Base-by-base conservation (phyloP, 2,797 vertebrate genomes). In the Phoebastria nigripes region DNA sequence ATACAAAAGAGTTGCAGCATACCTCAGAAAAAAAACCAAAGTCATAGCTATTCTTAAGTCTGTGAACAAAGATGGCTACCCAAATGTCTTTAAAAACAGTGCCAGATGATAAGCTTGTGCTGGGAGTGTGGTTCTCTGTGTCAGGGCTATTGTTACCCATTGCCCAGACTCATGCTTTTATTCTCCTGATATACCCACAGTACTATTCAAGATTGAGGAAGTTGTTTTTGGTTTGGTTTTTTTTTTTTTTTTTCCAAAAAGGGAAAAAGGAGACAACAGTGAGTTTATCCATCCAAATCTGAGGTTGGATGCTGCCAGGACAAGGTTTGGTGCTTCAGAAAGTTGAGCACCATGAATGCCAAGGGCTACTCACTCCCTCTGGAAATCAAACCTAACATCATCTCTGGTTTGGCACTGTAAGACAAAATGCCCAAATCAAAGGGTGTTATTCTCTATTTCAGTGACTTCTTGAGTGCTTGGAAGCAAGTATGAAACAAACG, bases 361-460 rank as follows among this genome's bases (percentile, higher is more conserved):
- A 1, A 85, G 35, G 24, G 33, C 59, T 69, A 19, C 47, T 73
- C 0, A 0, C 15, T 42, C n/a, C 11, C 21, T 79, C 63, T 89
- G 89, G 66, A 92, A 90, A 52, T 80, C 81, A 82, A 90, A 79
- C 89, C 71, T 79, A 85, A 21, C 62, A 84, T 91, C 71, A 89
- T 70, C 51, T 87, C 81, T 82, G 74, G 71, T 63, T 82, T 92
- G 91, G 84, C 87, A 91, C 41, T 17, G 12, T 20, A 41, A 80
- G 41, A 67, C 44, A 74, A 79, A 84, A 82, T 25, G 52, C 28
- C n/a, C 29, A 71, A 67, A 91, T 70, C 78, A 72, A 52, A 91
- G 76, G 74, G 26, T 65, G 41, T 46, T 87, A 17, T 11, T 56
- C n/a, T 88, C 44, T 72, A 5, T 59, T 90, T 78, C 70, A 61